phyloP scores from a whole-genome alignment of 1,140 invertebrate species.

The Helicorthomorpha holstii region DNA sequence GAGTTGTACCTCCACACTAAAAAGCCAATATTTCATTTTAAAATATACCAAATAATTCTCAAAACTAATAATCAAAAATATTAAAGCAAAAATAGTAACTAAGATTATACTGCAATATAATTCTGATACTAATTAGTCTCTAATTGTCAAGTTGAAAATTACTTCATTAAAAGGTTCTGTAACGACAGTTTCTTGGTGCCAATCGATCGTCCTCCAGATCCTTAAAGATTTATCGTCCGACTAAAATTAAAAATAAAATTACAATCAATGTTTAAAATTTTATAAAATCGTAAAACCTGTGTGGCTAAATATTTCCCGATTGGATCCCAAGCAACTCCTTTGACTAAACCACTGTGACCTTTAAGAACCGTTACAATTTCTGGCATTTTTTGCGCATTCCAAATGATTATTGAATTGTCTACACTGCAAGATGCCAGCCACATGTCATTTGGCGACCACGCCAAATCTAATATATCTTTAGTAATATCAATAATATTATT shows the following conservation, averaged over 20 bases:
- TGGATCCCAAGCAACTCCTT: slow-evolving; percentile 97
- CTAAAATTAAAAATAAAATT: slow-evolving; percentile 16
- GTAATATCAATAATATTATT: slow-evolving; percentile 4
- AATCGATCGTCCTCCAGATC: slow-evolving; percentile 88
- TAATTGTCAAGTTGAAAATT: slow-evolving; percentile 8
- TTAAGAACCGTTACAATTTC: slow-evolving; percentile 39
- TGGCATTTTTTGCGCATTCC: slow-evolving; percentile 84
- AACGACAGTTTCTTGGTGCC: slow-evolving; percentile 67
- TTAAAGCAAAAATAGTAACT: background rate
- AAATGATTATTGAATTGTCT: slow-evolving; percentile 89
- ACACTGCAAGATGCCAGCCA: slow-evolving; percentile 90
- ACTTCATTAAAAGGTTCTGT: slow-evolving; percentile 80
- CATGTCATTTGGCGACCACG: slow-evolving; percentile 84
- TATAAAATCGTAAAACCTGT: slow-evolving; percentile 32
- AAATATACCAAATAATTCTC: background rate
- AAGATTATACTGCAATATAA: too few relatives aligned
- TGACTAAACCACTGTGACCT: slow-evolving; percentile 84
- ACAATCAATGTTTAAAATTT: slow-evolving; percentile 2
- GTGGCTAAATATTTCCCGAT: slow-evolving; percentile 91
- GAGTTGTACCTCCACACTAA: slow-evolving; percentile 77
- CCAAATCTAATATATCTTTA: slow-evolving; percentile 72
- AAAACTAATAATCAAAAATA: background rate
- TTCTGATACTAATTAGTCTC: too few relatives aligned
- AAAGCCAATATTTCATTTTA: slow-evolving; percentile 2
- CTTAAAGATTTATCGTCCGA: slow-evolving; percentile 87